phyloP scores from a whole-genome alignment of 1,140 invertebrate species.

The Lepidurus apus region DNA sequence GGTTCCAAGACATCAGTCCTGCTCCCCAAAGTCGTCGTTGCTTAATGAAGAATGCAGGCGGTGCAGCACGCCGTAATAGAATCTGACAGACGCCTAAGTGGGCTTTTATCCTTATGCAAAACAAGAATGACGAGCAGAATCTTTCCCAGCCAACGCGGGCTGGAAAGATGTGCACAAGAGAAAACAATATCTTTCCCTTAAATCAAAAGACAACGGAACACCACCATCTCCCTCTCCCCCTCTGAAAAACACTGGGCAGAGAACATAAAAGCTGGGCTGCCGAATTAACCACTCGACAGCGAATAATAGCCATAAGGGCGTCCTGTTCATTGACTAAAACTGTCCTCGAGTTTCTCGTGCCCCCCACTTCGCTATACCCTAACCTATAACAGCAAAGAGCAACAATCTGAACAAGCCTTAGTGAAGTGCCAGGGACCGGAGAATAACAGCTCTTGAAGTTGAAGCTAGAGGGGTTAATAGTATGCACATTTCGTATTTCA shows the following conservation, averaged over 20 bases:
- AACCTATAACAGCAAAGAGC: background rate
- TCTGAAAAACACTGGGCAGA: background rate
- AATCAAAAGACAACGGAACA: conserved; percentile 14
- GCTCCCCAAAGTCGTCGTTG: background rate
- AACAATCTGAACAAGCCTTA: background rate
- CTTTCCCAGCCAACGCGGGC: background rate
- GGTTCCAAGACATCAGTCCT: background rate
- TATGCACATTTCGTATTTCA: background rate
- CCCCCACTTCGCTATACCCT: background rate
- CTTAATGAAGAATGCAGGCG: conserved; percentile 18
- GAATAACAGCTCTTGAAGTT: background rate
- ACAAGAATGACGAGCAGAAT: background rate
- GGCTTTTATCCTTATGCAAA: conserved; percentile 22
- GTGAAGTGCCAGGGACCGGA: background rate
- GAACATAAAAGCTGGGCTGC: background rate
- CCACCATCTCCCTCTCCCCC: background rate
- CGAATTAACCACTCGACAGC: background rate
- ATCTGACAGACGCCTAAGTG: conserved; percentile 18
- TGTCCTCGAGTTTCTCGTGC: background rate
- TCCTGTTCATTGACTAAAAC: background rate
- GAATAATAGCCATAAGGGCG: background rate
- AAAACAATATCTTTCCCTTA: conserved; percentile 6
- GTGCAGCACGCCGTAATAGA: background rate
- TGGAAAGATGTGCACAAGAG: background rate
- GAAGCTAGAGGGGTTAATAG: background rate